phyloP scores from a whole-genome alignment of 1,140 invertebrate species.

The Panulirus ornatus region DNA sequence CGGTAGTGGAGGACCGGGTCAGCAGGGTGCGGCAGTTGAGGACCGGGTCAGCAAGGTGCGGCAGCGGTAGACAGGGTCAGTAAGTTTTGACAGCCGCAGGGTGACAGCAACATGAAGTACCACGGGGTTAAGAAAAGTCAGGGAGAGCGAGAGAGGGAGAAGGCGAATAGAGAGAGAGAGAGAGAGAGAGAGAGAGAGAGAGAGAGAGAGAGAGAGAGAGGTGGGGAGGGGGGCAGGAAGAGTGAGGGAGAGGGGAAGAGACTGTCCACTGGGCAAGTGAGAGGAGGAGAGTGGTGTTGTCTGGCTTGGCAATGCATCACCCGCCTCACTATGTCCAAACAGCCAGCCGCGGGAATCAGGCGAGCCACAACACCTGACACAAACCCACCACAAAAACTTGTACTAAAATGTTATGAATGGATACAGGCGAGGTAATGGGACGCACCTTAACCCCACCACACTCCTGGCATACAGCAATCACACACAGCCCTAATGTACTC shows the following conservation, averaged over 20 bases:
- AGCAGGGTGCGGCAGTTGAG: neutral
- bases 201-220: neutral
- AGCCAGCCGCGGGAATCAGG: neutral
- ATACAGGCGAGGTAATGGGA: neutral
- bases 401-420: conserved; percentile 1
- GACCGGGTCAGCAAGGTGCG: neutral
- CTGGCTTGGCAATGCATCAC: neutral
- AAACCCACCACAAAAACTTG: neutral
- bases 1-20: neutral
- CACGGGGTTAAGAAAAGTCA: no score
- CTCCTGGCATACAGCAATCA: no score
- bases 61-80: no score
- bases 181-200: neutral
- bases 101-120: no score
- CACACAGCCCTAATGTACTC: no score
- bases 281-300: neutral
- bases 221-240: neutral
- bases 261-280: neutral
- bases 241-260: neutral
- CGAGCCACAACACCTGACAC: neutral
- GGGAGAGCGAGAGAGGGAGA: neutral
- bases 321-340: neutral
- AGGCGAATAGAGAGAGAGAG: neutral
- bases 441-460: no score
- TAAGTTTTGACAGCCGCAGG: no score